Evolutionary conservation across 2,888 invertebrate species (phyloP).

Genomic region (Drosophila formosana): DNA sequence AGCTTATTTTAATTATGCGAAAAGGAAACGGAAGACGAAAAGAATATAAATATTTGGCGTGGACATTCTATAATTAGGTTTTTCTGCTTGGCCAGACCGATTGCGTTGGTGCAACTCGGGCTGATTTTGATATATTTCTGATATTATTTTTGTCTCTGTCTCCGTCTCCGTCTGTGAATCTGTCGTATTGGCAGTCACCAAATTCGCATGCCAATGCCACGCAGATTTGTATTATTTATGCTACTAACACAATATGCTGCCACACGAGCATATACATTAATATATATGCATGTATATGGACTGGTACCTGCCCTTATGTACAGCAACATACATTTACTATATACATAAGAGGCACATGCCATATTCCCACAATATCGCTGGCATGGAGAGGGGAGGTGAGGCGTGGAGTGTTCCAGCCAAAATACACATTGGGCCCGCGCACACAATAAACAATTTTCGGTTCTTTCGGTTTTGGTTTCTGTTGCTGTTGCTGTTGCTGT

Average conservation of each 20-base stretch:
- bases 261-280: constrained; percentile 21
- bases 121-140: constrained; percentile 8
- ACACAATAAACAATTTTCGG: constrained; percentile 52
- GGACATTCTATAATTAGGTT: constrained; percentile 9
- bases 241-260: constrained; percentile 52
- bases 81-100: constrained; percentile 20
- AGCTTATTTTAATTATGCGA: constrained; percentile 5
- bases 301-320: constrained; percentile 35
- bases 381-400: not conserved
- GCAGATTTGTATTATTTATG: constrained; percentile 64
- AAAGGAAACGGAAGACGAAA: constrained; percentile 3
- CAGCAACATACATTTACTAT: not conserved
- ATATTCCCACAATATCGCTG: constrained; percentile 52
- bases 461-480: constrained; percentile 29
- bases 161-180: not conserved
- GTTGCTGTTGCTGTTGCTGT: constrained; percentile 15
- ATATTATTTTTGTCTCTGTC: constrained; percentile 16
- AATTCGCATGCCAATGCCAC: constrained; percentile 52
- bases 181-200: constrained; percentile 33
- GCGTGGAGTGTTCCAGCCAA: constrained; percentile 32
- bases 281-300: constrained; percentile 19
- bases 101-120: not conserved
- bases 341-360: constrained; percentile 47
- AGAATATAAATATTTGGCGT: not conserved
- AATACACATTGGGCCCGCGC: constrained; percentile 45